Percentiles rank a stretch among this genome's conserved stretches.
Conservation (phyloP, 64 coral and sea anemone species). For the Actinia equina region DNA sequence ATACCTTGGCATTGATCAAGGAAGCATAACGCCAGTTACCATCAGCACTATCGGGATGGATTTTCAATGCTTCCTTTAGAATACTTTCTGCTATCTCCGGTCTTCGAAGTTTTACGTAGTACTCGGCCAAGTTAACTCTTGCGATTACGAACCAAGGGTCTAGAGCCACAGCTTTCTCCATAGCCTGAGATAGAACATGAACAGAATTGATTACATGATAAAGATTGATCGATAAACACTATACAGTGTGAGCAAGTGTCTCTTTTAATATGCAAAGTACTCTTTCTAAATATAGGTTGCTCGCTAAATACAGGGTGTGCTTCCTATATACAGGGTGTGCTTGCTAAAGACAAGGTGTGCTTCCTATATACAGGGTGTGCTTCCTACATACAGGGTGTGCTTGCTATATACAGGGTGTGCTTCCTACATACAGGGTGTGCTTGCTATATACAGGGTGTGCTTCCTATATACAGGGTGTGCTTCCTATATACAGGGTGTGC, state of each 20-base stretch:
- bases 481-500: too few species aligned
- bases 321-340: background rate
- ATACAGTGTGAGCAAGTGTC: background rate
- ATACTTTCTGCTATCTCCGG: conserved; percentile 16
- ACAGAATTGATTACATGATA: too few species aligned
- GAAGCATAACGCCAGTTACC: conserved; percentile 36
- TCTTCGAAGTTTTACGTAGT: conserved; percentile 17
- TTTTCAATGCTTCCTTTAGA: conserved; percentile 29
- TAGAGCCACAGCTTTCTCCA: conserved; percentile 30
- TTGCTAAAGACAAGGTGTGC: too few species aligned
- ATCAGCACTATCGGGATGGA: conserved; percentile 50
- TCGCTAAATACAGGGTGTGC: background rate
- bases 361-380: too few species aligned
- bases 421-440: too few species aligned
- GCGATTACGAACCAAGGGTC: conserved; percentile 66
- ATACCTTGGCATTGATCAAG: background rate
- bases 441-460: too few species aligned
- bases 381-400: too few species aligned
- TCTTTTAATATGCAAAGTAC: too few species aligned
- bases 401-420: too few species aligned
- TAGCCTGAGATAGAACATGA: background rate
- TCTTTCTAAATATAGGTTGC: too few species aligned
- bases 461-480: too few species aligned
- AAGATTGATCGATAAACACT: background rate
- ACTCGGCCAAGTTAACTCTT: conserved; percentile 19